phyloP scores from a whole-genome alignment of 1,140 invertebrate genomes.

The Planococcus citri region DNA sequence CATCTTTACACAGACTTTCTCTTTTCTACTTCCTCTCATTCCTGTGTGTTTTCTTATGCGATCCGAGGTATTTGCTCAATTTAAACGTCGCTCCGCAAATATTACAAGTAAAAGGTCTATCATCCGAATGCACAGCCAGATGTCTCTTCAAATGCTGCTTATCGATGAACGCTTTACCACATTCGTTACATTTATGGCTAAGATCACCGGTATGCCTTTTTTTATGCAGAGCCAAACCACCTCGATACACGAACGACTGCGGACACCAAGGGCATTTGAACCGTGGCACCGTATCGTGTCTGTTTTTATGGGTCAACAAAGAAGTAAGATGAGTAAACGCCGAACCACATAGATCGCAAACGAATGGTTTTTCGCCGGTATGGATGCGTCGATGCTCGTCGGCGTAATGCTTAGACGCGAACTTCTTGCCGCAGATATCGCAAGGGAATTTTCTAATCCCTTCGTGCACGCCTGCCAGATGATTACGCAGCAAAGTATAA shows the following conservation, averaged over 20 bases:
- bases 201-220: neutral
- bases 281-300: neutral
- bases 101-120: constrained; percentile 27
- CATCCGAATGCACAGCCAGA: constrained; percentile 25
- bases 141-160: constrained; percentile 13
- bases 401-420: neutral
- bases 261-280: neutral
- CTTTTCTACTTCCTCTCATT: no score
- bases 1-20: no score
- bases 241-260: constrained; percentile 26
- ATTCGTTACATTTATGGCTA: constrained; percentile 1
- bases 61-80: constrained; percentile 35
- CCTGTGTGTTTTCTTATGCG: constrained; percentile 30
- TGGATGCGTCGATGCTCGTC: constrained; percentile 42
- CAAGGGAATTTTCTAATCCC: constrained; percentile 40
- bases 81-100: constrained; percentile 37
- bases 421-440: constrained; percentile 34
- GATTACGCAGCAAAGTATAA: constrained; percentile 33
- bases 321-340: constrained; percentile 41
- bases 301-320: neutral
- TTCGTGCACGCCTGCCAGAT: constrained; percentile 34
- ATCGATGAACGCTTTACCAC: neutral
- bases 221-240: constrained; percentile 28
- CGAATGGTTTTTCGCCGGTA: constrained; percentile 39
- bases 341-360: constrained; percentile 47